These are phyloP conservation scores for Taenioides sp. DNA, from an alignment of 2,797 vertebrate genomes.

Conservation along the genomic window DNA sequence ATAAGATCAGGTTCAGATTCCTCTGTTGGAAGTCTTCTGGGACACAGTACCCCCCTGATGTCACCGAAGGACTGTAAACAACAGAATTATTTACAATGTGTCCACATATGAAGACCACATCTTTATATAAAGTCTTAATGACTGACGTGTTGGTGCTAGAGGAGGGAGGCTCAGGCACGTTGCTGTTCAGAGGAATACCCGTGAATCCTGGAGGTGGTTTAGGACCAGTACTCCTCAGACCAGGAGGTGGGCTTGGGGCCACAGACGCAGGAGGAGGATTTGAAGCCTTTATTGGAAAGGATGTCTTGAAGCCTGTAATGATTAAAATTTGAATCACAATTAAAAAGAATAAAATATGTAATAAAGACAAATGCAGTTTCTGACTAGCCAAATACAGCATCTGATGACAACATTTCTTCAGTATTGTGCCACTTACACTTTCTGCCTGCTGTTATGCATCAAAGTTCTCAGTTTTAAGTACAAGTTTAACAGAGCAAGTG, in stretches of 20 bases:
- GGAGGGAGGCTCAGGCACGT: constrained; percentile 76
- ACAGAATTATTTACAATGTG: background rate
- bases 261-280: constrained; percentile 41
- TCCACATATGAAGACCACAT: background rate
- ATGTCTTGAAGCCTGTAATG: constrained; percentile 84
- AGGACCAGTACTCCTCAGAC: constrained; percentile 79
- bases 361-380: background rate
- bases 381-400: background rate
- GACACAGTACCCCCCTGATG: constrained; percentile 79
- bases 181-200: constrained; percentile 83
- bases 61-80: constrained; percentile 64
- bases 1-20: constrained; percentile 93
- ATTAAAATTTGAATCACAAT: background rate
- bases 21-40: constrained; percentile 93
- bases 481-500: too few species aligned
- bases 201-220: constrained; percentile 96
- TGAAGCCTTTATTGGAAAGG: constrained; percentile 82
- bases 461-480: background rate
- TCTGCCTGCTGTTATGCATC: background rate
- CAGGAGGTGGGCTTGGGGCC: constrained; percentile 81
- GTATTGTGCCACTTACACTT: background rate
- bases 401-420: background rate
- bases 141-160: constrained; percentile 79
- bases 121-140: background rate
- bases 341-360: too few species aligned